Evolutionary conservation across 1,140 invertebrate genomes (phyloP).

Genomic region (Drosophila pseudoobscura): DNA sequence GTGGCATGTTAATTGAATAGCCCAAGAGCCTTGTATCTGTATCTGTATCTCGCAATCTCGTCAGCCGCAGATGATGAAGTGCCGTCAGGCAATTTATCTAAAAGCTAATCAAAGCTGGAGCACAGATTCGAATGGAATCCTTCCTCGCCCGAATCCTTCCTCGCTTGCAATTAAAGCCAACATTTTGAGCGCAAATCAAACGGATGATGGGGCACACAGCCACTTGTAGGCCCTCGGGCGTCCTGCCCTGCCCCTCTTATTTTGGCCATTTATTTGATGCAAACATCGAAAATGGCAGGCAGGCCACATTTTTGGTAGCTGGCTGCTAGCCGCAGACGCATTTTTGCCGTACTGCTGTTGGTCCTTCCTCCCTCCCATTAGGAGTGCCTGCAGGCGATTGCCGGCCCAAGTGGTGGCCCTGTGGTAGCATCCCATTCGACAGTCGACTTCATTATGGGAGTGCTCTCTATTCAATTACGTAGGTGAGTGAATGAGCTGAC

Average conservation of each 20-base stretch:
- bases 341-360: constrained; percentile 40
- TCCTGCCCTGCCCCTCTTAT: constrained; percentile 34
- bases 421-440: constrained; percentile 30
- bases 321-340: constrained; percentile 53
- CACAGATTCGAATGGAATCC: constrained; percentile 30
- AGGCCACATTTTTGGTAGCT: background rate
- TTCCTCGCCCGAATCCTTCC: constrained; percentile 16
- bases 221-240: too few relatives aligned
- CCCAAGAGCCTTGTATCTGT: too few relatives aligned
- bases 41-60: constrained; percentile 4
- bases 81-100: constrained; percentile 62
- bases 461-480: constrained; percentile 56
- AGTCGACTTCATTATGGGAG: constrained; percentile 69
- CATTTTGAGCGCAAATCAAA: constrained; percentile 49
- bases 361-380: too few relatives aligned
- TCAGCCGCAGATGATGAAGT: constrained; percentile 28
- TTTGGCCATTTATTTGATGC: constrained; percentile 65
- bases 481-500: constrained; percentile 42
- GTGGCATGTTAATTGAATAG: constrained; percentile 54
- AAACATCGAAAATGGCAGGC: constrained; percentile 35
- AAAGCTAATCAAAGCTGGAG: constrained; percentile 70
- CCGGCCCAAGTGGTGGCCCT: constrained; percentile 30
- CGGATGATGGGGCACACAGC: constrained; percentile 69
- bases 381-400: constrained; percentile 16
- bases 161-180: constrained; percentile 52